Evolutionary conservation across 2,113 vertebrate species (phyloP).

Genomic region (Hydrolagus affinis): DNA sequence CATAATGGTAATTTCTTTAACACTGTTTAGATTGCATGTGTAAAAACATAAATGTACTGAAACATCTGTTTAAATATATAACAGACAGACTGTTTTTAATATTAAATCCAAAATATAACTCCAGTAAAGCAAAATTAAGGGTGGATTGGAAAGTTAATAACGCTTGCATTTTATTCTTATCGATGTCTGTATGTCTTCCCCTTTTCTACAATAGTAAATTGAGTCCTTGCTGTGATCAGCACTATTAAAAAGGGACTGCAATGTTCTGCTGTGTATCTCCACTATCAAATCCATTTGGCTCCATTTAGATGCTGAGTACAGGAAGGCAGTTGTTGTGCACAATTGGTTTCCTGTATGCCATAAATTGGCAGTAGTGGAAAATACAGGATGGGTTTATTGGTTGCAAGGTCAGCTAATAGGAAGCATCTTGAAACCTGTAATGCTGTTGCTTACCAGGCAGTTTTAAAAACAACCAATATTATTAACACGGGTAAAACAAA

Average conservation of each 20-base stretch:
- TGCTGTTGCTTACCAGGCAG: slow-evolving; percentile 37
- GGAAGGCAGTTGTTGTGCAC: slow-evolving; percentile 75
- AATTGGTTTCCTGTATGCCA: slow-evolving; percentile 73
- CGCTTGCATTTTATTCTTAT: neutral
- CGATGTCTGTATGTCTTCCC: neutral
- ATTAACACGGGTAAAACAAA: neutral
- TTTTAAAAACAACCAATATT: neutral
- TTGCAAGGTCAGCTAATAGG: slow-evolving; percentile 63
- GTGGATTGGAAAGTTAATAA: neutral
- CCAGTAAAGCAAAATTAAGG: neutral
- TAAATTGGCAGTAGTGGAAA: slow-evolving; percentile 63
- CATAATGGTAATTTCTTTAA: neutral
- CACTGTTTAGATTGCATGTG: neutral
- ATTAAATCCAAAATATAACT: neutral
- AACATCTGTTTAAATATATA: neutral
- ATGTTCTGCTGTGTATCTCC: slow-evolving; percentile 46
- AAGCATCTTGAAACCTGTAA: slow-evolving; percentile 42
- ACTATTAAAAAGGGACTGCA: slow-evolving; percentile 50
- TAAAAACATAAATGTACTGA: neutral
- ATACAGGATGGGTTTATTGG: slow-evolving; percentile 62
- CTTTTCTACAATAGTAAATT: neutral
- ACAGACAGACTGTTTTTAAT: neutral
- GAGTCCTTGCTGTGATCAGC: slow-evolving; percentile 54
- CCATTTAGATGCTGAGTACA: slow-evolving; percentile 61
- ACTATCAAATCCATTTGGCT: slow-evolving; percentile 64